Percentiles rank a stretch among this genome's conserved stretches.
Conservation (phyloP, 2,797 vertebrate species). For the Poecilia gillii region DNA sequence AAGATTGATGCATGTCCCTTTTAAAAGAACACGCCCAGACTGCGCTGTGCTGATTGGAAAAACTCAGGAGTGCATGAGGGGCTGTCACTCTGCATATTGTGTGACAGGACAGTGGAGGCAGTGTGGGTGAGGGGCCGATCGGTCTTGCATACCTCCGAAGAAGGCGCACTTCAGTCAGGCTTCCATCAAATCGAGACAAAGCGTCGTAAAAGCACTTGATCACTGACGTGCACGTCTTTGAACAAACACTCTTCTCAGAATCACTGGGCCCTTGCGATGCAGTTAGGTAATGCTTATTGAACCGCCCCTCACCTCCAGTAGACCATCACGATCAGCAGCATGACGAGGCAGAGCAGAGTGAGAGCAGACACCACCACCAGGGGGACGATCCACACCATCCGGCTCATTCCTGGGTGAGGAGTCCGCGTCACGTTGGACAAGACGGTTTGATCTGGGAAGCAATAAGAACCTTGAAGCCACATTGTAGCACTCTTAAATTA, state of each 20-base stretch:
- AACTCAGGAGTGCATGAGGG: conserved; percentile 22
- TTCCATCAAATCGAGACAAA: conserved; percentile 17
- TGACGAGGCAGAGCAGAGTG: conserved; percentile 95
- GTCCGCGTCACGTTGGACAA: conserved; percentile 86
- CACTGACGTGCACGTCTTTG: conserved; percentile 8
- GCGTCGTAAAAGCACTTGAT: conserved; percentile 14
- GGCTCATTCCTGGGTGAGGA: conserved; percentile 79
- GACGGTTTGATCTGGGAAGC: conserved; percentile 82
- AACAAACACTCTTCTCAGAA: conserved; percentile 10
- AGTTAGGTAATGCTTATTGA: neutral
- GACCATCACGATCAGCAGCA: conserved; percentile 94
- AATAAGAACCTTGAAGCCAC: neutral
- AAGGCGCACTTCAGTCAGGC: neutral
- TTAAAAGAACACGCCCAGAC: conserved; percentile 5
- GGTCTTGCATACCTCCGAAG: conserved; percentile 9
- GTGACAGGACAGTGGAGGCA: neutral
- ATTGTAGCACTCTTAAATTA: no score
- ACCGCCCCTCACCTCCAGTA: conserved; percentile 93
- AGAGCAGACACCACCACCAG: conserved; percentile 96
- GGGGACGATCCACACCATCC: conserved; percentile 98
- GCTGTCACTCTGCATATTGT: conserved; percentile 12
- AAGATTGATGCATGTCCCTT: conserved; percentile 9
- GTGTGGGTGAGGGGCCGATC: conserved; percentile 18
- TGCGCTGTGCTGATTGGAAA: conserved; percentile 25
- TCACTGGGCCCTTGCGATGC: conserved; percentile 2